Evolutionary conservation across 2,797 vertebrate species (phyloP), one percentile per base, ranked within the genome.

Genomic region (Eulemur coronatus): DNA sequence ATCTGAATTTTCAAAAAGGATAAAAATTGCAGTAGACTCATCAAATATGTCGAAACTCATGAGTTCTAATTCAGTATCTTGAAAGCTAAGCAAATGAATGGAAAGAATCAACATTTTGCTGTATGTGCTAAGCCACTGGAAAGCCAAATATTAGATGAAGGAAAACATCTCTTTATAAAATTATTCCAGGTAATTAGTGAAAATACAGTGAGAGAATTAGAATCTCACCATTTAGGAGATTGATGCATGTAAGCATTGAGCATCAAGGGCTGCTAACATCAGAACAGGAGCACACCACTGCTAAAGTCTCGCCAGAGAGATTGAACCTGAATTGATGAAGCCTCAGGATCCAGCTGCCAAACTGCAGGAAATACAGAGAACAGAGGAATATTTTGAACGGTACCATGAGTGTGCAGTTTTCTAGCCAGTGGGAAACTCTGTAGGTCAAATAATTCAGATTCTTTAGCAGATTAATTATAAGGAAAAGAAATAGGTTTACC

Each of bases 1-100:
- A 73, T 81, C 69, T 72, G 73, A 97, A 86, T 96, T 89, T 91
- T 93, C 55, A 94, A 70, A 41, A 92, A 84, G 78, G 38, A 55
- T 81, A 43, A 94, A 94, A 93, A 67, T 57, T 81, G 22, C 28
- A 61, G 10, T 41, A 94, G 59, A 75, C 48, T 81, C n/a, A 38
- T 89, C 59, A 81, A 81, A 75, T 90, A 35, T 65, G 18, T 89
- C 94, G 84, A 69, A 70, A 75, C 92, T 96, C 6, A 30, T 75
- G 84, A 84, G 35, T 43, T 76, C 75, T 90, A 73, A 89, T 41
- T 92, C 52, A 48, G 33, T 61, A n/a, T 89, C 33, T 85, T 79
- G n/a, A 38, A 59, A 78, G 55, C 59, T 33, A 85, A 85, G 41
- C 24, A 86, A 84, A 81, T 61, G 38, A 75, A 88, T 61, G 43